These are phyloP conservation scores for Chaenocephalus aceratus DNA, from an alignment of 2,113 vertebrate genomes.

Conservation along the genomic window DNA sequence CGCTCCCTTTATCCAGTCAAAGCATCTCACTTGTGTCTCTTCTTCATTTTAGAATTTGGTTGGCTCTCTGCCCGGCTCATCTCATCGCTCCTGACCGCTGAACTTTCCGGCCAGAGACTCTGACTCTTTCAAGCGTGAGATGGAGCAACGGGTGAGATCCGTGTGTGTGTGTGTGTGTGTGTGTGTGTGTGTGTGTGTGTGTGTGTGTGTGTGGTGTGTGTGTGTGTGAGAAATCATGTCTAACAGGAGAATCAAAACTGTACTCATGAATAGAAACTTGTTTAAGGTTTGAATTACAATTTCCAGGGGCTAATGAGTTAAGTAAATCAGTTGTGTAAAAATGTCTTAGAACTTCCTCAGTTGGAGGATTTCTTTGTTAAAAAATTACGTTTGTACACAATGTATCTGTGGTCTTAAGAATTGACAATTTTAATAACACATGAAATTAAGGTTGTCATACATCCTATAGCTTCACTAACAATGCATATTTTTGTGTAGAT, in stretches of 20 bases:
- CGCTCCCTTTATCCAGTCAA: conserved; percentile 47
- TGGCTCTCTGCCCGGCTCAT: conserved; percentile 41
- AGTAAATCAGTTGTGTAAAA: not conserved
- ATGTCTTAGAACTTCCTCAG: not conserved
- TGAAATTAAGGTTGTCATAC: not conserved
- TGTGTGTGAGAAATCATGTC: not conserved
- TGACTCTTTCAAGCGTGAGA: conserved; percentile 54
- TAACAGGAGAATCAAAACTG: too few relatives aligned
- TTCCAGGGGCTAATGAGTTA: not conserved
- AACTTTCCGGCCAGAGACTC: conserved; percentile 54
- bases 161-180: too few relatives aligned
- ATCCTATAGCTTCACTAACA: too few relatives aligned
- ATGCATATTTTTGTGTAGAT: too few relatives aligned
- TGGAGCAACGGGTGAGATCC: conserved; percentile 26
- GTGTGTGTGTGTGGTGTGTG: too few relatives aligned
- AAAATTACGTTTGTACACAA: too few relatives aligned
- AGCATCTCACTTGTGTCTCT: conserved; percentile 40
- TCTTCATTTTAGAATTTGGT: conserved; percentile 59
- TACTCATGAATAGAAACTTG: not conserved
- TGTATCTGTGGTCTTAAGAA: too few relatives aligned
- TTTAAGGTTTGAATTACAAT: not conserved
- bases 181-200: too few relatives aligned
- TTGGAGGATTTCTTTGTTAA: not conserved
- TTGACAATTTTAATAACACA: too few relatives aligned
- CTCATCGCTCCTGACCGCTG: conserved; percentile 44